phyloP scores from a whole-genome alignment of 2,888 invertebrate genomes.

The Tryphoninae sp. region DNA sequence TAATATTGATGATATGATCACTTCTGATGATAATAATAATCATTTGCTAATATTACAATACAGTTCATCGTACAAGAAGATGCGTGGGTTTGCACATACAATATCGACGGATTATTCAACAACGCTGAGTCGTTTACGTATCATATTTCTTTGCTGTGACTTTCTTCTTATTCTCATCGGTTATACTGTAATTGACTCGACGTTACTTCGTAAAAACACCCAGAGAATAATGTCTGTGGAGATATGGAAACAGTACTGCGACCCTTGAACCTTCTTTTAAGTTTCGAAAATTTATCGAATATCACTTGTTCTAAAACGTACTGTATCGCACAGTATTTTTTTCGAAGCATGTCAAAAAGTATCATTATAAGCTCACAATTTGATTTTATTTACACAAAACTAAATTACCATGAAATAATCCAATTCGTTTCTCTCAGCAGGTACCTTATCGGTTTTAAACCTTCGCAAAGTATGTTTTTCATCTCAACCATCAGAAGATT shows the following conservation, averaged over 20 bases:
- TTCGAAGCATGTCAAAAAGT: neutral
- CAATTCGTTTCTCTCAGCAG: neutral
- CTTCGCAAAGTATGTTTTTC: neutral
- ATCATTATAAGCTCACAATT: neutral
- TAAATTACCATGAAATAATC: neutral
- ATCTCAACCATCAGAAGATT: neutral
- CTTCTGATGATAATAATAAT: conserved; percentile 27
- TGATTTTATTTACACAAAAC: neutral
- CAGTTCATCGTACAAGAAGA: conserved; percentile 17
- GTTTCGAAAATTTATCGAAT: neutral
- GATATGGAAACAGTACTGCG: neutral
- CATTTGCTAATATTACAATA: conserved; percentile 30
- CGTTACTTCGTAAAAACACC: conserved; percentile 48
- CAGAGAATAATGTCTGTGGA: conserved; percentile 9
- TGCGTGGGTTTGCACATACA: conserved; percentile 26
- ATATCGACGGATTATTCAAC: conserved; percentile 54
- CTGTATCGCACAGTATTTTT: neutral
- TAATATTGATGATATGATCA: conserved; percentile 32
- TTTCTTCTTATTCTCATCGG: conserved; percentile 5
- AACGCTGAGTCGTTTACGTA: conserved; percentile 16
- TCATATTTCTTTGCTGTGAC: conserved; percentile 13
- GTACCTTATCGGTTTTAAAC: neutral
- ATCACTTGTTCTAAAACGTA: neutral
- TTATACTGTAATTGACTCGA: conserved; percentile 49
- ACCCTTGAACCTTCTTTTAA: neutral